A percentile compares a stretch with the other conserved stretches of the same genome.
Evolutionary conservation across 2,797 vertebrate species (phyloP).

Genomic region (Acipenser oxyrinchus): DNA sequence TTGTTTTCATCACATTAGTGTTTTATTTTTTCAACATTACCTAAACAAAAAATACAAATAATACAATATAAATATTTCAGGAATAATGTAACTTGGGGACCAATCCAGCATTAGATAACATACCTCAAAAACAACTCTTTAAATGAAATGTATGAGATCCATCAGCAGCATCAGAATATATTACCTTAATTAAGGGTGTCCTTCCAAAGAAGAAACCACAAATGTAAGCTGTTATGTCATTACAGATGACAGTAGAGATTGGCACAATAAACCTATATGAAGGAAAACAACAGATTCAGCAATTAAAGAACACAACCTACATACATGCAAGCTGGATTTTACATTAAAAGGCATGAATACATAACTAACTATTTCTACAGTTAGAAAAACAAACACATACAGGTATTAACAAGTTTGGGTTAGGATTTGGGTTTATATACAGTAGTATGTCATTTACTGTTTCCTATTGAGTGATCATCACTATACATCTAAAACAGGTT

Average conservation of each 20-base stretch:
- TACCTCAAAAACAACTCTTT: too few species aligned
- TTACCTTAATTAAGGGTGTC: slow-evolving; percentile 94
- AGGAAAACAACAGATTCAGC: neutral
- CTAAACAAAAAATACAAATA: neutral
- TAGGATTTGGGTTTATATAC: neutral
- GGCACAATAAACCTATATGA: slow-evolving; percentile 87
- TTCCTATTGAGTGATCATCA: neutral
- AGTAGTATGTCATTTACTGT: neutral
- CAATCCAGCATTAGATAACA: too few species aligned
- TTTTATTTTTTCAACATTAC: neutral
- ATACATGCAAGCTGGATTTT: too few species aligned
- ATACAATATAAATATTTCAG: neutral
- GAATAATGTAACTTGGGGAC: neutral
- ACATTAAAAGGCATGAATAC: too few species aligned
- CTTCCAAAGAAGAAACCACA: slow-evolving; percentile 97
- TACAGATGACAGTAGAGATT: slow-evolving; percentile 94
- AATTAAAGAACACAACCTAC: slow-evolving; percentile 10
- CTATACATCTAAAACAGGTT: slow-evolving; percentile 13
- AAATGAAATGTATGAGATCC: too few species aligned
- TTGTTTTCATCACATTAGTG: neutral
- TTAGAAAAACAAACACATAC: slow-evolving; percentile 6
- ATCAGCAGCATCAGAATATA: neutral
- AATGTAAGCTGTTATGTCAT: slow-evolving; percentile 89
- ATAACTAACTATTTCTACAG: too few species aligned
- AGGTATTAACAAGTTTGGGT: slow-evolving; percentile 9